phyloP scores from a whole-genome alignment of 2,113 vertebrate species.

The Isurus oxyrinchus region DNA sequence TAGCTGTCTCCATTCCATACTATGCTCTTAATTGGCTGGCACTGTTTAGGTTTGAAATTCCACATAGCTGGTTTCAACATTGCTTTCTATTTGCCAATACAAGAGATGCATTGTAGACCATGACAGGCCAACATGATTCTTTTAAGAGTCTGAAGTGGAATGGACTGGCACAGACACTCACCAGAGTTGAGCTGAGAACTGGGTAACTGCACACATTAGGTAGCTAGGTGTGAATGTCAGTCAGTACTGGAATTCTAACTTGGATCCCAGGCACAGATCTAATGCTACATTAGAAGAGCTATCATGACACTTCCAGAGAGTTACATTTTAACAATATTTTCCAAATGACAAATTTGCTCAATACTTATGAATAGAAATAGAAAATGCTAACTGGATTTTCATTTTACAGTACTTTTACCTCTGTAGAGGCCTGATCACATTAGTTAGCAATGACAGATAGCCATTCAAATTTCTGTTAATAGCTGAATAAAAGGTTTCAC shows the following conservation, averaged over 20 bases:
- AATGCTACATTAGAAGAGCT: background rate
- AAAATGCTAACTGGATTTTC: slow-evolving; percentile 6
- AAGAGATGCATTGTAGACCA: too few species aligned
- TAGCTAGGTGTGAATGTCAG: background rate
- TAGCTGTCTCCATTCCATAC: background rate
- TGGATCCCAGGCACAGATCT: too few species aligned
- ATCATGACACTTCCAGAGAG: background rate
- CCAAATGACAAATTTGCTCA: background rate
- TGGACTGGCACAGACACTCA: too few species aligned
- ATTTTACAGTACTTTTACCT: background rate
- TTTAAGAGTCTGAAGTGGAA: too few species aligned
- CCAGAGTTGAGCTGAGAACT: background rate
- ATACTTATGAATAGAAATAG: background rate
- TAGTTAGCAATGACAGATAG: background rate
- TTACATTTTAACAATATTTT: background rate
- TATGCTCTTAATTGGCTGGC: background rate
- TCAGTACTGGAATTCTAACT: background rate
- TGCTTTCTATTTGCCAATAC: background rate
- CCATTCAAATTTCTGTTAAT: background rate
- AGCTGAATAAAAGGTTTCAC: background rate
- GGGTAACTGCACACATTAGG: background rate
- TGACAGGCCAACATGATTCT: background rate
- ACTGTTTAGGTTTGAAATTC: background rate
- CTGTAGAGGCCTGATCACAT: background rate
- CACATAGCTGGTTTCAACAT: background rate